Evolutionary conservation across 2,888 invertebrate genomes (phyloP).

Genomic region (Mayetiola destructor): DNA sequence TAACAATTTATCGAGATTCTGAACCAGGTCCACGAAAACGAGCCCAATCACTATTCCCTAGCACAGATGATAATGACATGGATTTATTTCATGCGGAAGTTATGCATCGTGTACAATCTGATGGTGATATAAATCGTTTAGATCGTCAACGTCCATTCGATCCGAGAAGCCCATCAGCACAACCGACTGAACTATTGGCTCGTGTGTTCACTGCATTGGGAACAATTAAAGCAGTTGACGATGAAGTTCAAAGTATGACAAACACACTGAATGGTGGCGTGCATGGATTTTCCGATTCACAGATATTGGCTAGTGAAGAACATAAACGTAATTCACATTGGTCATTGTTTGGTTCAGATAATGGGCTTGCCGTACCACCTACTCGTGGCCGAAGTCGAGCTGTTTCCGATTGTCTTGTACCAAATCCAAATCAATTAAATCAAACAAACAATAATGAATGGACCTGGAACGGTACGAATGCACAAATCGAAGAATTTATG

Average conservation of each 20-base stretch:
- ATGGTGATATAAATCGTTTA: conserved; percentile 62
- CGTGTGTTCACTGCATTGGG: conserved; percentile 66
- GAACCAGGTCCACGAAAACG: conserved; percentile 39
- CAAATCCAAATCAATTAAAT: conserved; percentile 20
- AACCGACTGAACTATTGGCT: conserved; percentile 60
- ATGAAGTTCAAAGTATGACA: conserved; percentile 23
- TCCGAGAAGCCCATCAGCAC: conserved; percentile 51
- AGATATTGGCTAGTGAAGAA: conserved; percentile 57
- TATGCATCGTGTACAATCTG: conserved; percentile 50
- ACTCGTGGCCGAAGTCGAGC: conserved; percentile 38
- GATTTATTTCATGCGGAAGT: conserved; percentile 16
- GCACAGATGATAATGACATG: conserved; percentile 16
- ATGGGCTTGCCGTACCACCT: conserved; percentile 29
- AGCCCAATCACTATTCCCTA: conserved; percentile 50
- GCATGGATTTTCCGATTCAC: conserved; percentile 56
- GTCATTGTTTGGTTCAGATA: conserved; percentile 39
- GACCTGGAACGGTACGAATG: conserved; percentile 36
- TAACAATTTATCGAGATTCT: conserved; percentile 47
- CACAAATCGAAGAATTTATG: conserved; percentile 29
- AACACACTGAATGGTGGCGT: conserved; percentile 34
- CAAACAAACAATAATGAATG: conserved; percentile 26
- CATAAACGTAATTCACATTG: conserved; percentile 36
- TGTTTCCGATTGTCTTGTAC: conserved; percentile 42
- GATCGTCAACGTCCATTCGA: conserved; percentile 56
- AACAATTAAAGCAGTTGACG: conserved; percentile 38